Evolutionary conservation across 2,888 invertebrate genomes (phyloP).

Genomic region (Thumatha senex): DNA sequence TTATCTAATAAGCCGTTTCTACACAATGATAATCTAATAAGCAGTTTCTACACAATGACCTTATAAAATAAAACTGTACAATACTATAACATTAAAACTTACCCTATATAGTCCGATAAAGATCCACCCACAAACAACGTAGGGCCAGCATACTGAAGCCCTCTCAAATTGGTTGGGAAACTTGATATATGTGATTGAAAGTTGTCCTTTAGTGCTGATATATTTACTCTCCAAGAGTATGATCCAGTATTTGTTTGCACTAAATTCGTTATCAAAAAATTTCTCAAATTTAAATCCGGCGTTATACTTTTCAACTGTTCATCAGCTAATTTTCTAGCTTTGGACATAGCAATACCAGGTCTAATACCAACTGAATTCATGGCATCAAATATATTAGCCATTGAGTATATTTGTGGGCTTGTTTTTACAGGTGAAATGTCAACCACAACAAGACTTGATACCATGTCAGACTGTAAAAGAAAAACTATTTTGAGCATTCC

Average conservation of each 20-base stretch:
- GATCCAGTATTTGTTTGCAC: conserved; percentile 85
- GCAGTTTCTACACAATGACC: too few species aligned
- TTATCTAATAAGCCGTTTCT: too few species aligned
- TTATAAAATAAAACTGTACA: too few species aligned
- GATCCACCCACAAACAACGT: conserved; percentile 93
- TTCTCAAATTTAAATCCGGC: conserved; percentile 83
- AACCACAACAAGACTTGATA: conserved; percentile 87
- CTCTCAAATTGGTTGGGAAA: conserved; percentile 84
- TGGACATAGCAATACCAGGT: conserved; percentile 85
- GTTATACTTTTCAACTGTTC: conserved; percentile 84
- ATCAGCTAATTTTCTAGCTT: conserved; percentile 86
- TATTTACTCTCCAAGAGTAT: conserved; percentile 92
- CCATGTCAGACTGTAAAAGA: conserved; percentile 80
- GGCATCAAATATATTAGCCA: conserved; percentile 86
- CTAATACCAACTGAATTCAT: conserved; percentile 85
- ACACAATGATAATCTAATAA: too few species aligned
- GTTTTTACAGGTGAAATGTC: conserved; percentile 88
- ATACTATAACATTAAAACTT: conserved; percentile 21
- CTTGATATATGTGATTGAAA: conserved; percentile 85
- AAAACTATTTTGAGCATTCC: background rate
- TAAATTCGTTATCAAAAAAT: conserved; percentile 94
- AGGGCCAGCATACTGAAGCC: conserved; percentile 85
- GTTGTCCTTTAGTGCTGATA: conserved; percentile 87
- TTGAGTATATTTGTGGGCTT: conserved; percentile 84
- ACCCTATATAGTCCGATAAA: conserved; percentile 92